Conservation (phyloP, 1,140 invertebrate genomes). For the Octopus sinensis region DNA sequence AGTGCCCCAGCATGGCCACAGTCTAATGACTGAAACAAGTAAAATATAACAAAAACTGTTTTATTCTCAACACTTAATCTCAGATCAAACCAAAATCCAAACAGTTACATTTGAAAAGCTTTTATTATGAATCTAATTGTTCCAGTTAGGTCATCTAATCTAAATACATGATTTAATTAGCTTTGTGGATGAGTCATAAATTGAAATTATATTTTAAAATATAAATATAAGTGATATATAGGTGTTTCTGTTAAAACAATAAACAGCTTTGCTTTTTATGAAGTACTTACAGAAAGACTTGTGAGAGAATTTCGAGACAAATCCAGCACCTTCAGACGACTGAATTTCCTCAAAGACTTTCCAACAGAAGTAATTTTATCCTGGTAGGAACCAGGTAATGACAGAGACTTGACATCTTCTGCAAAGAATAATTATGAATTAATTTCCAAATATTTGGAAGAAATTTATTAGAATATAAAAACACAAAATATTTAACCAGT, state of each 20-base stretch:
- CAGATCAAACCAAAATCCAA: no score
- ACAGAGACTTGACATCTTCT: constrained; percentile 56
- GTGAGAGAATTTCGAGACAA: constrained; percentile 55
- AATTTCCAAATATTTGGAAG: neutral
- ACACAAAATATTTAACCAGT: neutral
- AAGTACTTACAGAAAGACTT: constrained; percentile 34
- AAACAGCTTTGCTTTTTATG: neutral
- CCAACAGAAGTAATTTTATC: constrained; percentile 56
- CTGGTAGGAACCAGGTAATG: constrained; percentile 56
- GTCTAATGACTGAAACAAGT: no score
- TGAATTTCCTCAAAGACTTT: constrained; percentile 50
- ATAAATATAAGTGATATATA: no score
- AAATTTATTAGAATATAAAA: neutral
- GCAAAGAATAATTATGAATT: constrained; percentile 21
- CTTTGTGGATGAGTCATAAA: no score
- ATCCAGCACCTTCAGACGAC: constrained; percentile 53
- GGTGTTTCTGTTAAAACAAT: no score
- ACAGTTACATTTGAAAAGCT: no score
- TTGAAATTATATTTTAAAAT: constrained; percentile 1
- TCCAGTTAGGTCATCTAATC: no score
- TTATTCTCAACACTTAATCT: no score
- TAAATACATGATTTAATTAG: neutral
- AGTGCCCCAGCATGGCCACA: no score
- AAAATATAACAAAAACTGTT: no score
- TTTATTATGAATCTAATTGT: no score